These are phyloP conservation scores for Sphenopsis melanotis DNA, from an alignment of 2,797 vertebrate genomes.

Conservation along the genomic window DNA sequence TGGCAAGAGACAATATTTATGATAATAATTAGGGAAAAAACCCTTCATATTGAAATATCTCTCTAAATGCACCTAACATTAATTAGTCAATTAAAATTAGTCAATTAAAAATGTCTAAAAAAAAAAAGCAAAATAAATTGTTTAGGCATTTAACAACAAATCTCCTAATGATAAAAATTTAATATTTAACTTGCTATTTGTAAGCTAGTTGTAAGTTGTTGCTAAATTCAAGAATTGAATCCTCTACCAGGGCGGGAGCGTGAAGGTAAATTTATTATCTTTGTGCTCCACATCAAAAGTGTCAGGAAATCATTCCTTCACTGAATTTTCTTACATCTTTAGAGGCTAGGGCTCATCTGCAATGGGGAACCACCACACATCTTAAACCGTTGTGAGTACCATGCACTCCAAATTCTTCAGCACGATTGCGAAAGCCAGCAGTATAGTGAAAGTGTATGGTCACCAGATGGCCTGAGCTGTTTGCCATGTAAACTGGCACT, in stretches of 20 bases:
- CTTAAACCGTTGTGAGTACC: fast-evolving
- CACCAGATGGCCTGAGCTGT: background rate
- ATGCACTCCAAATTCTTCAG: background rate
- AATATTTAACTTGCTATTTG: background rate
- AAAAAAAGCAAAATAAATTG: background rate
- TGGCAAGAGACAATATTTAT: background rate
- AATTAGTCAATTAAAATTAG: background rate
- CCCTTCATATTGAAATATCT: background rate
- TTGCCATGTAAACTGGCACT: background rate
- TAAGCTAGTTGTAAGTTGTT: background rate
- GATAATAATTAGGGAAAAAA: background rate
- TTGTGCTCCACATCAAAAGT: background rate
- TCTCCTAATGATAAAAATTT: background rate
- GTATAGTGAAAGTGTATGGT: background rate
- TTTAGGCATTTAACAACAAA: background rate
- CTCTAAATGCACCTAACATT: background rate
- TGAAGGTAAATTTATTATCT: background rate
- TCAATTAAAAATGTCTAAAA: background rate
- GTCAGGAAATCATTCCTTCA: background rate
- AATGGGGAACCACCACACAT: background rate
- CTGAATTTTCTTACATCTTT: background rate
- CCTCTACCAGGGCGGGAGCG: background rate
- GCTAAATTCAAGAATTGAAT: background rate
- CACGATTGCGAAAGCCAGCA: fast-evolving
- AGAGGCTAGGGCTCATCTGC: background rate